A percentile compares a stretch with the other conserved stretches of the same genome.
Evolutionary conservation across 2,797 vertebrate species (phyloP).

Genomic region (Peromyscus attwateri): DNA sequence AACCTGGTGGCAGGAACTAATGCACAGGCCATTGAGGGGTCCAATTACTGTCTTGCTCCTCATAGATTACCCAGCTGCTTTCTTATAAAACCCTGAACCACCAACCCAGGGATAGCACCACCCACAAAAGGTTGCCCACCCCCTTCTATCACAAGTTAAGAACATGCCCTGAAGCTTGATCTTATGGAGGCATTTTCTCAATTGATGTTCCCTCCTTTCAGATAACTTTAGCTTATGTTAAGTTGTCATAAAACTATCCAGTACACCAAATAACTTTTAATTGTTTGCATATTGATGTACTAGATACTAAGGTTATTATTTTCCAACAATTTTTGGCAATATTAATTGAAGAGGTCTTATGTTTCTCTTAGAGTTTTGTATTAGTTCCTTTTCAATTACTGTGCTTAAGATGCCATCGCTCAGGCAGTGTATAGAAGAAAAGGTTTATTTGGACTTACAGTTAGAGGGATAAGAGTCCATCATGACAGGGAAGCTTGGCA

Average conservation of each 20-base stretch:
- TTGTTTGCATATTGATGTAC: not conserved
- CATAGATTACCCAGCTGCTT: not conserved
- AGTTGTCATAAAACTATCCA: not conserved
- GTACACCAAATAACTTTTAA: no score
- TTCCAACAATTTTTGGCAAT: not conserved
- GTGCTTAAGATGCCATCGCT: not conserved
- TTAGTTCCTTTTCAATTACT: not conserved
- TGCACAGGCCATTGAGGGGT: not conserved
- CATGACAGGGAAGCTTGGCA: not conserved
- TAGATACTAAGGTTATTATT: not conserved
- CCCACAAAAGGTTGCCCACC: not conserved
- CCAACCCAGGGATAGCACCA: not conserved
- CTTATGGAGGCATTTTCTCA: not conserved
- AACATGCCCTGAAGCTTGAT: rapidly evolving
- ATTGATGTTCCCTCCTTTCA: not conserved
- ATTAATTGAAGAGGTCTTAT: not conserved
- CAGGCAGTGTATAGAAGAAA: not conserved
- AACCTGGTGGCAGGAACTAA: not conserved
- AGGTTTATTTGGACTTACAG: not conserved
- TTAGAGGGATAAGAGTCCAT: not conserved
- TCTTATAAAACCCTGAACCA: not conserved
- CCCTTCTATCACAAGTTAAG: not conserved
- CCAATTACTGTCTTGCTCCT: not conserved
- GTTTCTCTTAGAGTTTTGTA: not conserved
- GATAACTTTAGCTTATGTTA: not conserved